phyloP scores from a whole-genome alignment of 2,797 vertebrate species.

The Channallabes apus region DNA sequence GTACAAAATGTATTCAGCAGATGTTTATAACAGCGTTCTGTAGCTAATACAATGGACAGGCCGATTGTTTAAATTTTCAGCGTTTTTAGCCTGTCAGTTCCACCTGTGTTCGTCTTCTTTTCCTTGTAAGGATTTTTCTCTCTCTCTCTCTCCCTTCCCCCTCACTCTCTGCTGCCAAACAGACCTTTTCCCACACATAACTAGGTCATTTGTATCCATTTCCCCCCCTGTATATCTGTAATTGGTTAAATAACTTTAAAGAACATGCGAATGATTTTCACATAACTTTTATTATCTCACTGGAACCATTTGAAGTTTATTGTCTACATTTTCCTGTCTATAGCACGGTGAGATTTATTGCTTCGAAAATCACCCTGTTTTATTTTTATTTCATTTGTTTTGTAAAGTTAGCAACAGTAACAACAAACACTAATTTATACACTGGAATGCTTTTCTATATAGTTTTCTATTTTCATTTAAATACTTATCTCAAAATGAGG shows the following conservation, averaged over 20 bases:
- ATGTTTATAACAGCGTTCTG: neutral
- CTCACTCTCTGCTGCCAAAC: neutral
- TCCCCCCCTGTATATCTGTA: neutral
- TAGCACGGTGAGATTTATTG: neutral
- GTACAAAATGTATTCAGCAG: neutral
- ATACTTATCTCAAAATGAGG: neutral
- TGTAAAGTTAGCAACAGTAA: neutral
- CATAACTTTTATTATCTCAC: neutral
- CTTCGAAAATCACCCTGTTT: neutral
- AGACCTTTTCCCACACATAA: neutral
- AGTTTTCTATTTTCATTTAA: neutral
- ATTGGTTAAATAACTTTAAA: neutral
- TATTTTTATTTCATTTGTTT: neutral
- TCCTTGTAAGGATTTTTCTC: slow-evolving; percentile 8
- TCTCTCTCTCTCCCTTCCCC: too few species aligned
- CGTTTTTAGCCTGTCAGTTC: neutral
- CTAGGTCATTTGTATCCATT: neutral
- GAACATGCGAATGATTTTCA: neutral
- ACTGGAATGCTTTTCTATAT: neutral
- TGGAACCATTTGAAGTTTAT: neutral
- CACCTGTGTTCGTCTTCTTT: neutral
- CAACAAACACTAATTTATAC: neutral
- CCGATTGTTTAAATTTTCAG: neutral
- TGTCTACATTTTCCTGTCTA: neutral
- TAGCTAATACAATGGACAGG: neutral